These are phyloP conservation scores for Erebia ligea DNA, from an alignment of 2,888 invertebrate species.

Conservation along the genomic window DNA sequence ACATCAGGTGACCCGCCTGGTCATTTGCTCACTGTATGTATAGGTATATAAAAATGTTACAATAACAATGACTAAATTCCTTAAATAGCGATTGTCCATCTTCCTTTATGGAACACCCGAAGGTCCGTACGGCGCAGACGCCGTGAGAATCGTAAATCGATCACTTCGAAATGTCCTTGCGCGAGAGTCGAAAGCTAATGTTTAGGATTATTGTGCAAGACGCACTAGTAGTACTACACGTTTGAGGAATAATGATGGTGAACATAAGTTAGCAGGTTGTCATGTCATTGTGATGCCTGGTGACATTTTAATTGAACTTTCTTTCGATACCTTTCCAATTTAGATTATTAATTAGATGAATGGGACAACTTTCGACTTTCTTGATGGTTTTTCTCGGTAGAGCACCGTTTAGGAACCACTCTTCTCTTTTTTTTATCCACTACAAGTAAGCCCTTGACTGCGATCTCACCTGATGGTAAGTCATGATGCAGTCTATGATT, in stretches of 20 bases:
- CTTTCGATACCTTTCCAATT: conserved; percentile 13
- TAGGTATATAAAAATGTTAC: background rate
- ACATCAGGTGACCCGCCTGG: too few species aligned
- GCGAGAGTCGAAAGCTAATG: conserved; percentile 63
- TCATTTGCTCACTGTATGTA: too few species aligned
- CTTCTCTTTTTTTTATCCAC: too few species aligned
- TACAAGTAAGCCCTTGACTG: too few species aligned
- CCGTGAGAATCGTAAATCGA: conserved; percentile 53
- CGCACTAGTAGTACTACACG: conserved; percentile 56
- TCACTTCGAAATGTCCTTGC: conserved; percentile 66
- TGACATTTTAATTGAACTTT: conserved; percentile 29
- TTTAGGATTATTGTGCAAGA: conserved; percentile 68
- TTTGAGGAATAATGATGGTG: conserved; percentile 54
- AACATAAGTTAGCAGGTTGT: conserved; percentile 27
- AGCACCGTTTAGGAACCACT: background rate
- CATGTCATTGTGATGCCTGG: conserved; percentile 22
- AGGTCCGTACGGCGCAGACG: conserved; percentile 42
- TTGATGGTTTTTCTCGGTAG: conserved; percentile 11
- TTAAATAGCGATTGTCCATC: conserved; percentile 16
- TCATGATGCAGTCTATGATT: too few species aligned
- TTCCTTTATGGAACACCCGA: conserved; percentile 17
- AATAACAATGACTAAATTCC: background rate
- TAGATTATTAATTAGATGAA: conserved; percentile 22
- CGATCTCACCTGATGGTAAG: too few species aligned
- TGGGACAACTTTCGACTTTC: background rate